Base-by-base conservation (phyloP, 2,113 vertebrate species). In the Capra hircus region DNA sequence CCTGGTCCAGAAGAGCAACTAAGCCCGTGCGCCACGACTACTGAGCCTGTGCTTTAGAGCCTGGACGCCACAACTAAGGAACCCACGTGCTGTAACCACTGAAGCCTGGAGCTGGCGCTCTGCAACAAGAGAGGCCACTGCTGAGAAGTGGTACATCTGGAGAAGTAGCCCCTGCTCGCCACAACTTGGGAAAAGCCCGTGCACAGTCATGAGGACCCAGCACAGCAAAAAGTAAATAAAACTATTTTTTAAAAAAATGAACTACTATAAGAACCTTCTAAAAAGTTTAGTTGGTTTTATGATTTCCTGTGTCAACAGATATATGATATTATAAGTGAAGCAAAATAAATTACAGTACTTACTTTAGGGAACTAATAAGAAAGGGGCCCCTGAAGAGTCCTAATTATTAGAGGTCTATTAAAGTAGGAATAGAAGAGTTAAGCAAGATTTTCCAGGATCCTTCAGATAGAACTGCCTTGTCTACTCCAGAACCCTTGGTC, bases 31-130 rank as follows among this genome's bases (percentile, higher is more conserved):
- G 0, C 15, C 40, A 13, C 0, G 11, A 14, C 71, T 77, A 2
- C 12, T 23, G 71, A 43, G 23, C 71, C 71, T 14, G 1, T 43
- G 71, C 40, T 43, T 25, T 23, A 23, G 5, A 74, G 10, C n/a
- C n/a, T 74, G 67, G n/a, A 23, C 0, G 2, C 67, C 19, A 2
- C n/a, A 40, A 12, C n/a, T 40, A 3, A 0, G 0, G n/a, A 40
- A 5, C 67, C 67, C n/a, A 23, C 5, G 10, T 6, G 10, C n/a
- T 40, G 19, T 21, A 40, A 6, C 2, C n/a, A 13, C 40, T 77
- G 71, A 15, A 3, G 6, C 15, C 21, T 40, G 6, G 23, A 43
- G 23, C 21, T 1, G 23, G 40, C 1, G 40, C 71, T 43, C 40
- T 0, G 1, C 23, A 14, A 13, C 23, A 0, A 43, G 40, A 27